Percentiles rank a stretch among this genome's conserved stretches.
phyloP scores from a whole-genome alignment of 2,888 invertebrate genomes.

The Drosophila suboccidentalis region DNA sequence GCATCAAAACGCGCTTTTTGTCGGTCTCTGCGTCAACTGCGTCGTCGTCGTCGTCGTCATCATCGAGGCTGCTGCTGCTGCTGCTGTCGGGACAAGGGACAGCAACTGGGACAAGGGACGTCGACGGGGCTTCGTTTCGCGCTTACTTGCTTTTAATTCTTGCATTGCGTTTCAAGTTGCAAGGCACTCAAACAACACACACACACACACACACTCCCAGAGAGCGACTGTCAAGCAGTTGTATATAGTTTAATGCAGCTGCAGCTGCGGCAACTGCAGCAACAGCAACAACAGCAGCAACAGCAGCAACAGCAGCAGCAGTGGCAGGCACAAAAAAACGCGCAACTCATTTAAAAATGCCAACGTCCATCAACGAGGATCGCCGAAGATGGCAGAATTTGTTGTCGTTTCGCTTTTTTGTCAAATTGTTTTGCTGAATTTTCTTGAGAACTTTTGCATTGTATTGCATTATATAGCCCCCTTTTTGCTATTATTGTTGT shows the following conservation, averaged over 20 bases:
- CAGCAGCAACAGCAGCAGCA: constrained; percentile 27
- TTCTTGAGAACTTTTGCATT: constrained; percentile 83
- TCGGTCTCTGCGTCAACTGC: constrained; percentile 53
- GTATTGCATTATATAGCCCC: constrained; percentile 71
- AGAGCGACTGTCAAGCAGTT: constrained; percentile 51
- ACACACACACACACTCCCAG: constrained; percentile 22
- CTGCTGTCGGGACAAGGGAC: constrained; percentile 43
- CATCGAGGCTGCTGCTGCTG: constrained; percentile 39
- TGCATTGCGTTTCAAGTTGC: constrained; percentile 81
- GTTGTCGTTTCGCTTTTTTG: constrained; percentile 82
- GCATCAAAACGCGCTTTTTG: constrained; percentile 81
- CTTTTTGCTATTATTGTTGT: constrained; percentile 35
- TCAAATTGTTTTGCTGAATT: constrained; percentile 83
- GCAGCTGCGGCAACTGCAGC: constrained; percentile 65
- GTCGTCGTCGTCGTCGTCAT: constrained; percentile 37
- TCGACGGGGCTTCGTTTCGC: constrained; percentile 61
- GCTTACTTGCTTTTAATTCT: constrained; percentile 80
- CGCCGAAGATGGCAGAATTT: constrained; percentile 83
- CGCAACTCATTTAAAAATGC: constrained; percentile 82
- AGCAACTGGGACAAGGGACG: constrained; percentile 28
- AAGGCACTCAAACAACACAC: constrained; percentile 72
- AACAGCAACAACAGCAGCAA: constrained; percentile 31
- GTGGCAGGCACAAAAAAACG: constrained; percentile 58
- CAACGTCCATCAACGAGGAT: constrained; percentile 83
- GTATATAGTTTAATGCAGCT: constrained; percentile 79